phyloP scores from a whole-genome alignment of 2,888 invertebrate species.

The Therioaphis trifolii region DNA sequence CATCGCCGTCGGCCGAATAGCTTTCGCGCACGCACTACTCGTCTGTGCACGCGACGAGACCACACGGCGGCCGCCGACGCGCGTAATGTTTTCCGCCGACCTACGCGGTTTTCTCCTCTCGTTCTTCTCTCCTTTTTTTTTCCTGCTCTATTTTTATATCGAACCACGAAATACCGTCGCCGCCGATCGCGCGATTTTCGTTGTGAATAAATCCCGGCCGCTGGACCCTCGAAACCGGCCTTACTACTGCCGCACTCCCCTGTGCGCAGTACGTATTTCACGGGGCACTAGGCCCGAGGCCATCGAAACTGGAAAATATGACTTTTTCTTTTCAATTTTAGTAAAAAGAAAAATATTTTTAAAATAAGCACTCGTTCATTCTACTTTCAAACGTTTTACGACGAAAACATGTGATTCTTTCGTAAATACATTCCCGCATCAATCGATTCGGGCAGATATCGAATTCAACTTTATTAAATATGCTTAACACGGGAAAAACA shows the following conservation, averaged over 20 bases:
- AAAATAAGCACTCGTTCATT: no score
- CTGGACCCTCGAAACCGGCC: constrained; percentile 14
- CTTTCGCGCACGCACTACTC: neutral
- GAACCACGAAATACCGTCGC: constrained; percentile 41
- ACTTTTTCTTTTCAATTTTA: no score
- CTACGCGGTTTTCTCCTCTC: constrained; percentile 40
- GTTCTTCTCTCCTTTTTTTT: neutral
- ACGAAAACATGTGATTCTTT: no score
- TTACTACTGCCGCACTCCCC: neutral
- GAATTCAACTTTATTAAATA: no score
- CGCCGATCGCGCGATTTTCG: constrained; percentile 32
- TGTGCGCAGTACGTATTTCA: no score
- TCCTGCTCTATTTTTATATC: constrained; percentile 48
- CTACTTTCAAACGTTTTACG: no score
- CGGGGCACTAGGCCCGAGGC: no score
- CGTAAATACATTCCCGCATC: no score
- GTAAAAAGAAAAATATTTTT: no score
- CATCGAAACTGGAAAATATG: no score
- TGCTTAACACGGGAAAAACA: no score
- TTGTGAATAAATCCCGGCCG: constrained; percentile 38
- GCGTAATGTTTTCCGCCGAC: constrained; percentile 29
- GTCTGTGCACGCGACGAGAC: constrained; percentile 16
- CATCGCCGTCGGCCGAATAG: neutral
- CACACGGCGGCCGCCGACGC: constrained; percentile 41
- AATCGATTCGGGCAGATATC: no score